A percentile compares a stretch with the other conserved stretches of the same genome.
Evolutionary conservation across 2,888 invertebrate species (phyloP).

Genomic region (Dichetophora obliterata): DNA sequence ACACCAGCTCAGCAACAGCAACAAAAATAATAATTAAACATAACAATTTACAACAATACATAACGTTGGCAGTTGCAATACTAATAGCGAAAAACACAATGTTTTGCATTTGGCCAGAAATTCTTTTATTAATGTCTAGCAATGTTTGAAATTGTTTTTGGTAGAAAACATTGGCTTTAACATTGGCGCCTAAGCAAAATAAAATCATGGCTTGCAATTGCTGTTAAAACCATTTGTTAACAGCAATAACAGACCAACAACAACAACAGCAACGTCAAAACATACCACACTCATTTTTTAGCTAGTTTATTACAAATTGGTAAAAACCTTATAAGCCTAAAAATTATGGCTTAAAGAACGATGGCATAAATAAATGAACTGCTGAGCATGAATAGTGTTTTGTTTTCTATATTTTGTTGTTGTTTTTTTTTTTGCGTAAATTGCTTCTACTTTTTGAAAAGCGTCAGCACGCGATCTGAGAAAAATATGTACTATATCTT

Average conservation of each 20-base stretch:
- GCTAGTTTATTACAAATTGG: neutral
- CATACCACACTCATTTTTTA: neutral
- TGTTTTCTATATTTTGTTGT: too few species aligned
- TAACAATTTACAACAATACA: neutral
- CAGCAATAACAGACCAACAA: neutral
- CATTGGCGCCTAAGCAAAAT: neutral
- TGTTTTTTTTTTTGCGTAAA: neutral
- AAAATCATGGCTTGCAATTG: conserved; percentile 4
- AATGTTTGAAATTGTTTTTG: neutral
- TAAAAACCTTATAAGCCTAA: neutral
- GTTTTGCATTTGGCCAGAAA: neutral
- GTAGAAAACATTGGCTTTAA: neutral
- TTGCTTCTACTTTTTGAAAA: neutral
- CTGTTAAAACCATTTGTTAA: conserved; percentile 31
- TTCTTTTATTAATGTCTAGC: too few species aligned
- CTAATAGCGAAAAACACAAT: neutral
- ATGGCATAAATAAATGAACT: neutral
- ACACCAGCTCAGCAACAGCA: neutral
- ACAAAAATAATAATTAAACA: neutral
- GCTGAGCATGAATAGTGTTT: neutral
- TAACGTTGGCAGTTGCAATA: neutral
- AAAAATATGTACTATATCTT: neutral
- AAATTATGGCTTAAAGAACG: neutral
- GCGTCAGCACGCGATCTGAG: conserved; percentile 9
- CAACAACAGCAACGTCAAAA: neutral